Evolutionary conservation across 2,113 vertebrate species (phyloP), one percentile per base, ranked within the genome.

Genomic region (Fregetta grallaria): DNA sequence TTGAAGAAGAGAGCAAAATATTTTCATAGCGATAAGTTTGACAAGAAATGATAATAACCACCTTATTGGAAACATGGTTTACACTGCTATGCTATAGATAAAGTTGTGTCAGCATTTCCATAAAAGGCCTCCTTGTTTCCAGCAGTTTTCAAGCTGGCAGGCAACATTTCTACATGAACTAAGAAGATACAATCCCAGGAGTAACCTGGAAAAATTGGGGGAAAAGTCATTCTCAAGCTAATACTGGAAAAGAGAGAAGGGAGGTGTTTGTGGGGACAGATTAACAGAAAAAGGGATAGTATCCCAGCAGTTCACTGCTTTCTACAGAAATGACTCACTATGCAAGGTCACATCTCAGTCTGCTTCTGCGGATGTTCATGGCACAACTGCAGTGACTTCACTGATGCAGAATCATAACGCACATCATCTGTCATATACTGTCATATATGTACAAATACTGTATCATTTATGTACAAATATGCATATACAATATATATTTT

Each of bases 31-130:
- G 90, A 58, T 92, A 97, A 95, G 55, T 96, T 79, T 97, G 96
- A 97, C 78, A 96, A 95, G 93, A 80, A 95, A 94, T 97, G 96
- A 95, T 90, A 97, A 96, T 71, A 96, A 86, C 65, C 30, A 95
- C 36, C 53, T 96, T 72, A 97, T 82, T 96, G 88, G 94, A 98
- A 98, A 97, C 97, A 97, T 94, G 93, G 90, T 52, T 89, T 66
- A 40, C 20, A 7, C 47, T 79, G 56, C 84, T 91, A 59, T 82
- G 47, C 81, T 93, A 94, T 70, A 92, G 81, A 92, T 96, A 93
- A 95, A 96, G 73, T 86, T 84, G 59, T 85, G 38, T 95, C 86
- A 95, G 92, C 84, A 81, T 89, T 81, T 53, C 84, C 92, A 90
- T 63, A 95, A 88, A 97, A 81, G 75, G 56, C n/a, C 56, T 92